phyloP scores from a whole-genome alignment of 2,113 vertebrate species.

The Malurus cyaneus region DNA sequence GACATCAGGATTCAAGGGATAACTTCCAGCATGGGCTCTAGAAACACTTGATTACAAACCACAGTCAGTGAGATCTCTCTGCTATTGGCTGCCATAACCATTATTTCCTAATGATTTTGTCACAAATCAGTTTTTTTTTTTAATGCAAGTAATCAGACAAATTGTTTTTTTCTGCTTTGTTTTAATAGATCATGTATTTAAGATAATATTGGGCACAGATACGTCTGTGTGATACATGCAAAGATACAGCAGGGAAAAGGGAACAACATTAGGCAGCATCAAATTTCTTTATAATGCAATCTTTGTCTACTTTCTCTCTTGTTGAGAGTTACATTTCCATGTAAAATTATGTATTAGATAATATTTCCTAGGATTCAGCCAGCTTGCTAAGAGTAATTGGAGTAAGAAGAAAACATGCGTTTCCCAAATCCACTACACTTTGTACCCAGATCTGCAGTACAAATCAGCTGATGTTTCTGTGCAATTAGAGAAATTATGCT shows the following conservation, averaged over 20 bases:
- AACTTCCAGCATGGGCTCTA: not conserved
- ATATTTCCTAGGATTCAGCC: not conserved
- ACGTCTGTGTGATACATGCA: not conserved
- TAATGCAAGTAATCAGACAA: not conserved
- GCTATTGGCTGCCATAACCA: not conserved
- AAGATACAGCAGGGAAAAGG: not conserved
- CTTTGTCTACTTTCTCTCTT: not conserved
- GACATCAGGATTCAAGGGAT: not conserved
- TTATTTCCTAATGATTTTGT: not conserved
- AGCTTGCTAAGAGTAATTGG: not conserved
- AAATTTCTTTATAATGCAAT: not conserved
- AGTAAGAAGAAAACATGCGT: not conserved
- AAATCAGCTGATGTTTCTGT: not conserved
- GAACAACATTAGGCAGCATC: not conserved
- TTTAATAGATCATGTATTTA: not conserved
- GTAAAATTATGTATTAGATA: not conserved
- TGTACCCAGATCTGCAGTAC: not conserved
- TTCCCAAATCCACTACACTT: not conserved
- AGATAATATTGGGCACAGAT: not conserved
- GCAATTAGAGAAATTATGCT: not conserved
- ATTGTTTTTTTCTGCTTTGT: not conserved
- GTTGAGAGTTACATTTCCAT: not conserved
- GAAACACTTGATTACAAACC: not conserved
- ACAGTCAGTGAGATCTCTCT: not conserved
- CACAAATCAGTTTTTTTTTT: not conserved